Percentiles rank a stretch among this genome's conserved stretches.
Evolutionary conservation across 2,888 invertebrate species (phyloP).

Genomic region (Ctena decussata): DNA sequence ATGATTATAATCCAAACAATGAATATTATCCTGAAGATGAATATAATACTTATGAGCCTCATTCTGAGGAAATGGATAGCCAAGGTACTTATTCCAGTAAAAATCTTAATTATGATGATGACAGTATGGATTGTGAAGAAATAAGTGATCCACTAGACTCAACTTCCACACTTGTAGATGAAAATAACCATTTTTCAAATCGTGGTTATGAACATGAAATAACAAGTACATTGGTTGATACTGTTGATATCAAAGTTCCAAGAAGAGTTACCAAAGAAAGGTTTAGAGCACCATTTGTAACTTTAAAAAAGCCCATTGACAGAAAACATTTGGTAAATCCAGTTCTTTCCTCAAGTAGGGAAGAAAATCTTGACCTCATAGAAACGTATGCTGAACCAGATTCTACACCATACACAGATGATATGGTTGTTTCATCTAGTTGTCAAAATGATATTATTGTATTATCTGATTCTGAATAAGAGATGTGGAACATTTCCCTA

Average conservation of each 20-base stretch:
- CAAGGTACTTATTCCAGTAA: not conserved
- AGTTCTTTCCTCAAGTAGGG: not conserved
- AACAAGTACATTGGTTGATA: slow-evolving; percentile 29
- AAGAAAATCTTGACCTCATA: slow-evolving; percentile 46
- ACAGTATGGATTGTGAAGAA: not conserved
- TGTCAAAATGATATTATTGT: slow-evolving; percentile 49
- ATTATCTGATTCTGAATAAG: slow-evolving; percentile 67
- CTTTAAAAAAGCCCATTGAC: not conserved
- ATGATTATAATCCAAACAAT: slow-evolving; percentile 25
- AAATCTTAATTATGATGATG: not conserved
- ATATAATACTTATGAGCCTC: not conserved
- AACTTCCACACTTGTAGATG: not conserved
- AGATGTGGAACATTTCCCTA: too few species aligned
- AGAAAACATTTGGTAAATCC: not conserved
- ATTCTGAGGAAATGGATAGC: not conserved
- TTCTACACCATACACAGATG: slow-evolving; percentile 22
- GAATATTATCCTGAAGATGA: slow-evolving; percentile 41
- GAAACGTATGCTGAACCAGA: slow-evolving; percentile 53
- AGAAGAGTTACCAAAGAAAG: not conserved
- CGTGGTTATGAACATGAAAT: slow-evolving; percentile 14
- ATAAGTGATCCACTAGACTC: not conserved
- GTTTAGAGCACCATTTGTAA: not conserved
- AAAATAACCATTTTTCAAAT: not conserved
- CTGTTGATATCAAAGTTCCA: slow-evolving; percentile 11
- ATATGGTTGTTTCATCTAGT: slow-evolving; percentile 19